Percentiles rank a stretch among this genome's conserved stretches.
Conservation (phyloP, 1,140 invertebrate species). For the Trachymyrmex septentrionalis region DNA sequence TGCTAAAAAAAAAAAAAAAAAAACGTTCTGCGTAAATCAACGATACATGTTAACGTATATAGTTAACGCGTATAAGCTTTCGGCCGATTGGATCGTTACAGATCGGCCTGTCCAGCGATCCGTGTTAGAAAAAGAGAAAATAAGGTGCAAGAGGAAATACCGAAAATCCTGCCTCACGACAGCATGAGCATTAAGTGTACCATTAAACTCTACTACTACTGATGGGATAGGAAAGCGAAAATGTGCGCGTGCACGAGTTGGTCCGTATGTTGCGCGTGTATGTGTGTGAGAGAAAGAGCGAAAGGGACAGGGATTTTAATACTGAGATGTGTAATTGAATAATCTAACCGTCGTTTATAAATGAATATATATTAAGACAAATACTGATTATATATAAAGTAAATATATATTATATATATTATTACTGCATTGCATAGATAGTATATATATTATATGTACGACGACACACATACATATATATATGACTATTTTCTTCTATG, state of each 20-base stretch:
- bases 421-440: slow-evolving; percentile 79
- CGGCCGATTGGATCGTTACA: slow-evolving; percentile 26
- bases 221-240: slow-evolving; percentile 14
- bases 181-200: slow-evolving; percentile 59
- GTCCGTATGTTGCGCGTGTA: slow-evolving; percentile 39
- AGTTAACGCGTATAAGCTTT: slow-evolving; percentile 41
- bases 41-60: slow-evolving; percentile 33
- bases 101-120: slow-evolving; percentile 21
- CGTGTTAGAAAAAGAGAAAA: slow-evolving; percentile 11
- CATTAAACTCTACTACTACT: slow-evolving; percentile 46
- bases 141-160: slow-evolving; percentile 32
- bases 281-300: slow-evolving; percentile 35
- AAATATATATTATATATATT: slow-evolving; percentile 73
- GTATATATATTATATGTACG: slow-evolving; percentile 77
- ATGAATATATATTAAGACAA: slow-evolving; percentile 75
- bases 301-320: slow-evolving; percentile 73
- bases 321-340: slow-evolving; percentile 79
- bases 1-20: slow-evolving; percentile 11
- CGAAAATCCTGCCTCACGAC: slow-evolving; percentile 68
- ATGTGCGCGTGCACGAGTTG: slow-evolving; percentile 43
- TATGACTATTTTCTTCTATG: slow-evolving; percentile 85
- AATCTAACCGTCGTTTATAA: slow-evolving; percentile 81
- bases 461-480: slow-evolving; percentile 76
- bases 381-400: slow-evolving; percentile 72
- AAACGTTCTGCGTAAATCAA: slow-evolving; percentile 17